Evolutionary conservation across 1,140 invertebrate species (phyloP).

Genomic region (Achroia grisella): DNA sequence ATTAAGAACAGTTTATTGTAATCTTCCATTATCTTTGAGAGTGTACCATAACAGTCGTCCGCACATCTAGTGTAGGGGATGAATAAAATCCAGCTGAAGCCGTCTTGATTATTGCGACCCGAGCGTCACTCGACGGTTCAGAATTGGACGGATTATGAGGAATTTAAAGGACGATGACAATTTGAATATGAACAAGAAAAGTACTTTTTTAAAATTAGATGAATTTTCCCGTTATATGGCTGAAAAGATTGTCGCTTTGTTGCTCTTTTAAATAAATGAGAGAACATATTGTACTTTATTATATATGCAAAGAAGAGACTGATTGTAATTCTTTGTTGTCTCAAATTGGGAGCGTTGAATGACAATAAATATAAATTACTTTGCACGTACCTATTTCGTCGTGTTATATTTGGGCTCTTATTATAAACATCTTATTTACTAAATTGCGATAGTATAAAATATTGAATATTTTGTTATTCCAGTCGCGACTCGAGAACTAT

Average conservation of each 20-base stretch:
- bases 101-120: constrained; percentile 65
- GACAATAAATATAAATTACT: constrained; percentile 14
- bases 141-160: constrained; percentile 71
- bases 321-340: constrained; percentile 33
- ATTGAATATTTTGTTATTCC: too few species aligned
- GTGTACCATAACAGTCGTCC: constrained; percentile 25
- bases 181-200: constrained; percentile 64
- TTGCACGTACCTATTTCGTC: not conserved
- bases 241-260: constrained; percentile 19
- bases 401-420: too few species aligned
- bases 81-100: constrained; percentile 60
- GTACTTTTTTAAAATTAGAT: constrained; percentile 54
- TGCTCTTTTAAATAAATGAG: constrained; percentile 13
- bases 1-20: constrained; percentile 20
- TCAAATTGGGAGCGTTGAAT: constrained; percentile 13
- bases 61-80: constrained; percentile 36
- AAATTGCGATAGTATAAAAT: too few species aligned
- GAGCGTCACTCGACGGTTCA: constrained; percentile 53
- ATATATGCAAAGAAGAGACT: constrained; percentile 14
- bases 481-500: too few species aligned
- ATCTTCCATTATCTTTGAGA: constrained; percentile 37
- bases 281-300: constrained; percentile 13
- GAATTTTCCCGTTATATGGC: constrained; percentile 27
- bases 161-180: constrained; percentile 68
- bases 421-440: too few species aligned